Conservation (phyloP, 1,140 invertebrate genomes). For the Drosophila virilis region DNA sequence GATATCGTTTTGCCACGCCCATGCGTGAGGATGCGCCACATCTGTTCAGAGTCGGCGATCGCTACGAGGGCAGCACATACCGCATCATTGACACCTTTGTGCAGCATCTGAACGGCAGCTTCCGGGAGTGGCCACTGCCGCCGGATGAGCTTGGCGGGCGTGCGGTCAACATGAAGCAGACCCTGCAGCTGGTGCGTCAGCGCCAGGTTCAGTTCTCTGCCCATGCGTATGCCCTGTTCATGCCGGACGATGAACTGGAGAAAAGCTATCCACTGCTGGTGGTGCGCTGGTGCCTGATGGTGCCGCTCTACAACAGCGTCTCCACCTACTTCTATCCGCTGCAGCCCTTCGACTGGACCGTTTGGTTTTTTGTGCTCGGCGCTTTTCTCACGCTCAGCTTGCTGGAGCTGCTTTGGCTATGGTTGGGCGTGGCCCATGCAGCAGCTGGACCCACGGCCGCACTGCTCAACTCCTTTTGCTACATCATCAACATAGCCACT, state of each 20-base stretch:
- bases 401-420: constrained; percentile 58
- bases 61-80: constrained; percentile 66
- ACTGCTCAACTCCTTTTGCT: constrained; percentile 57
- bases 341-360: constrained; percentile 59
- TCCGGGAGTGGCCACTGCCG: constrained; percentile 43
- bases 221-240: constrained; percentile 76
- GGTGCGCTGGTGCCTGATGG: constrained; percentile 78
- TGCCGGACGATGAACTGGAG: constrained; percentile 59
- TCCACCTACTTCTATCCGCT: constrained; percentile 68
- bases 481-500: constrained; percentile 67
- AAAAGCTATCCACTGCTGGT: constrained; percentile 72
- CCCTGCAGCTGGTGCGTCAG: constrained; percentile 61
- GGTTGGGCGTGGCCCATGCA: background rate
- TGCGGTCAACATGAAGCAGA: constrained; percentile 67
- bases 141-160: constrained; percentile 57
- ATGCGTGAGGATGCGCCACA: constrained; percentile 66
- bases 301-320: constrained; percentile 65
- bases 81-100: constrained; percentile 67
- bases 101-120: constrained; percentile 59
- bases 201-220: constrained; percentile 62
- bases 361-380: constrained; percentile 64
- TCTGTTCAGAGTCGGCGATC: constrained; percentile 41
- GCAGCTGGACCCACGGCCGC: background rate
- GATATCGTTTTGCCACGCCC: constrained; percentile 63
- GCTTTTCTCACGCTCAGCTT: constrained; percentile 40